Base-by-base conservation (phyloP, 2,113 vertebrate species). In the Cisticola juncidis region DNA sequence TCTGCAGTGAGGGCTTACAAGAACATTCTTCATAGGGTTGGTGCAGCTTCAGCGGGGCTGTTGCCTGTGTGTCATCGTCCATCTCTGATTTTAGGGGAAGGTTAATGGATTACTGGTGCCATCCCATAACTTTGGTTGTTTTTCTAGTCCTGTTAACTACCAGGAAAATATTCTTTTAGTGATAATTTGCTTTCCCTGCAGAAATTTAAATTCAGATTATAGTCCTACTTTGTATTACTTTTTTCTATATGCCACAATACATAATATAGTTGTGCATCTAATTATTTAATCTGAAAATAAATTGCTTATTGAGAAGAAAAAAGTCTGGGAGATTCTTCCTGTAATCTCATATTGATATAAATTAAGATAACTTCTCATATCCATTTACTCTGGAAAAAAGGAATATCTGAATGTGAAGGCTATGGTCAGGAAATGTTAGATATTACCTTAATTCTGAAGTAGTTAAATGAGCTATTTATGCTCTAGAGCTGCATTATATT, bases 21-120 rank as follows among this genome's bases (percentile, higher is more conserved):
- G 66, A 33, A 18, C 28, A 20, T 51, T 78, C 7, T 44, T 42
- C 6, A 1, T 26, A 14, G 61, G 21, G 11, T 35, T 58, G 53
- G 53, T 68, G 1, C 44, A 51, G 28, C 42, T 69, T 36, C 31
- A 45, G 45, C 0, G 0, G 29, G 25, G 14, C 29, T 74, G 26
- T n/a, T 64, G 45, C 56, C 12, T 11, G 14, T 1, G 6, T 69
- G 42, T 35, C 31, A 5, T 81, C 31, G 31, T 22, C 47, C 10
- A 2, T 8, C 42, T 54, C 48, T 84, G 68, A 0, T 45, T 73
- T 35, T 29, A 48, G 72, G 62, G n/a, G 35, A 60, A 31, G 14
- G 38, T n/a, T 35, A 35, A 53, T 48, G 25, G 40, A 17, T 31
- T 73, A 8, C 0, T 18, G 40, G 19, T 85, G n/a, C 61, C 6